Evolutionary conservation across 30 jellyfish, hydroid and myxozoan species (phyloP).

Genomic region (Turritopsis dohrnii): DNA sequence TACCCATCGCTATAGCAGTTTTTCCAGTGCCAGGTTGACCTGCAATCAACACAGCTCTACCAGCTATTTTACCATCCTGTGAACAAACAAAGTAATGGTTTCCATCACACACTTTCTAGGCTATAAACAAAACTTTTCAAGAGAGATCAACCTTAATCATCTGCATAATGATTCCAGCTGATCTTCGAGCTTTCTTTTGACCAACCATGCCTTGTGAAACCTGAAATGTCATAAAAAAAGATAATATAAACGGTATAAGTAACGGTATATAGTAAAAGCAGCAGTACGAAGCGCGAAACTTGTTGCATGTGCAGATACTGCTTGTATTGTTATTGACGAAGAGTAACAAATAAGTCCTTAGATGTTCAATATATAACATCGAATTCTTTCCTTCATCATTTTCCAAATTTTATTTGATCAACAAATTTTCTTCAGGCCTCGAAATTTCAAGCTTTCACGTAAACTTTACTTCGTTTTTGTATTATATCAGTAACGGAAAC

Average conservation of each 20-base stretch:
- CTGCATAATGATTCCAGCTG: slow-evolving; percentile 92
- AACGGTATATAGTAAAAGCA: background rate
- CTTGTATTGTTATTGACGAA: too few species aligned
- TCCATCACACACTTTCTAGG: background rate
- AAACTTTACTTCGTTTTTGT: too few species aligned
- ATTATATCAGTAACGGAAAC: too few species aligned
- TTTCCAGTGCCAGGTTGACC: slow-evolving; percentile 99
- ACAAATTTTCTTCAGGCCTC: too few species aligned
- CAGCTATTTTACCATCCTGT: slow-evolving; percentile 97
- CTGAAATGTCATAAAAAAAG: slow-evolving; percentile 11
- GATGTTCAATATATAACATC: too few species aligned
- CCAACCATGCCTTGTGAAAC: slow-evolving; percentile 99
- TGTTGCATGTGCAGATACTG: too few species aligned
- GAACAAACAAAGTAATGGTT: background rate
- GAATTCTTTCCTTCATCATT: too few species aligned
- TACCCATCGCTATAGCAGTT: slow-evolving; percentile 99
- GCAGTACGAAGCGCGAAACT: too few species aligned
- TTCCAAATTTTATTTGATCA: too few species aligned
- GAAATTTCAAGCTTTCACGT: too few species aligned
- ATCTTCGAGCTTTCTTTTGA: slow-evolving; percentile 92
- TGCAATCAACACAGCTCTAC: slow-evolving; percentile 88
- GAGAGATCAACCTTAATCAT: slow-evolving; percentile 69
- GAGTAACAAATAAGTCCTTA: too few species aligned
- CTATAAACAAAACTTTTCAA: background rate
- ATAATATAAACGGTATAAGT: background rate